Conservation (phyloP, 2,113 vertebrate genomes). For the Amazona guildingii region DNA sequence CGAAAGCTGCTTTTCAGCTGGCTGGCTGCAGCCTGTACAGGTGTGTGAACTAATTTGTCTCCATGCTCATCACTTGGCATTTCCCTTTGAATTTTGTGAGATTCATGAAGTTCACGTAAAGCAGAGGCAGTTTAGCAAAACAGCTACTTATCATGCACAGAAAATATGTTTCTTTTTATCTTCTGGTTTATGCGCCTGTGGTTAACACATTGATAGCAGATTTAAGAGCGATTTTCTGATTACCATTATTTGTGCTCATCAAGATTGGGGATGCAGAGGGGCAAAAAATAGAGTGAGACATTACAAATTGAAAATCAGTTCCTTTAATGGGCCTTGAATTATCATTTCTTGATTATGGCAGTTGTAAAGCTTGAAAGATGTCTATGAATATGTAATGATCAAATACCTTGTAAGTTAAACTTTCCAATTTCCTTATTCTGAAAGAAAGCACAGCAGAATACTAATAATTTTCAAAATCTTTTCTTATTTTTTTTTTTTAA, state of each 20-base stretch:
- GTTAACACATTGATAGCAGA: not conserved
- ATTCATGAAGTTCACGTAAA: not conserved
- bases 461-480: not conserved
- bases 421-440: not conserved
- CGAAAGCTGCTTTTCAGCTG: not conserved
- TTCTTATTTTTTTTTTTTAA: not conserved
- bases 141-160: not conserved
- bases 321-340: not conserved
- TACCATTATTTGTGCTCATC: not conserved
- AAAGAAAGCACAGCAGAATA: not conserved
- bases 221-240: not conserved
- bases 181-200: not conserved
- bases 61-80: not conserved
- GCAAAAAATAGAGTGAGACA: not conserved
- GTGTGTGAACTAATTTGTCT: not conserved
- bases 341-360: not conserved
- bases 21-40: not conserved
- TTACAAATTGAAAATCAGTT: not conserved
- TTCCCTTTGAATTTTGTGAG: not conserved
- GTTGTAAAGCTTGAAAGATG: not conserved
- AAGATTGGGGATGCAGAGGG: not conserved
- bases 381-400: not conserved
- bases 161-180: not conserved
- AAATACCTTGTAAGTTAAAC: conserved; percentile 7
- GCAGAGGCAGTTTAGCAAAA: not conserved